These are phyloP conservation scores for Pseudochirops cupreus DNA, from an alignment of 2,797 vertebrate species.

Conservation along the genomic window DNA sequence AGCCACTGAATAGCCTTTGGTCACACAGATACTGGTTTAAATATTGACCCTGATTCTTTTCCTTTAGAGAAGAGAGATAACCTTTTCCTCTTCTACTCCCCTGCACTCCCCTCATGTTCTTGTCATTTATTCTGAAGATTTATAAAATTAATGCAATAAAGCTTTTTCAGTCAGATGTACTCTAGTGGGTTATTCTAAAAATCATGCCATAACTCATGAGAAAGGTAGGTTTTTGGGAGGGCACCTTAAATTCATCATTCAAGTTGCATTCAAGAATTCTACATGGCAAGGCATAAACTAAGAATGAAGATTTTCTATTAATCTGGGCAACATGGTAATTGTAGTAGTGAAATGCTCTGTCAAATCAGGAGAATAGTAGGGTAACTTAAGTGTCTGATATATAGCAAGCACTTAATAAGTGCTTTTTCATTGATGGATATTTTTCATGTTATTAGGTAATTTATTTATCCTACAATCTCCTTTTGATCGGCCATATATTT, in stretches of 20 bases:
- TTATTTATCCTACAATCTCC: background rate
- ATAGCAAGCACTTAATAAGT: background rate
- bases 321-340: background rate
- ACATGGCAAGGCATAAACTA: background rate
- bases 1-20: background rate
- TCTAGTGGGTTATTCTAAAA: rapidly evolving
- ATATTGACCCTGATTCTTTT: no score
- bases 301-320: background rate
- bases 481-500: background rate
- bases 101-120: background rate
- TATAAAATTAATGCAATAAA: background rate
- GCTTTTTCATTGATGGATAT: background rate
- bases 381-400: background rate
- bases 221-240: background rate
- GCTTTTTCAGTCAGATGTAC: background rate
- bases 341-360: background rate
- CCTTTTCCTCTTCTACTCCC: background rate
- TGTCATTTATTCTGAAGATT: rapidly evolving
- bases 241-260: background rate
- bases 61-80: rapidly evolving
- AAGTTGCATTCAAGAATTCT: background rate
- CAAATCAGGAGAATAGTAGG: background rate
- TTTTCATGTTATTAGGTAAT: background rate
- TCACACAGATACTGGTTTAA: rapidly evolving
- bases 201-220: background rate